Base-by-base conservation (phyloP, 2,797 vertebrate species). In the Ataeniobius toweri region DNA sequence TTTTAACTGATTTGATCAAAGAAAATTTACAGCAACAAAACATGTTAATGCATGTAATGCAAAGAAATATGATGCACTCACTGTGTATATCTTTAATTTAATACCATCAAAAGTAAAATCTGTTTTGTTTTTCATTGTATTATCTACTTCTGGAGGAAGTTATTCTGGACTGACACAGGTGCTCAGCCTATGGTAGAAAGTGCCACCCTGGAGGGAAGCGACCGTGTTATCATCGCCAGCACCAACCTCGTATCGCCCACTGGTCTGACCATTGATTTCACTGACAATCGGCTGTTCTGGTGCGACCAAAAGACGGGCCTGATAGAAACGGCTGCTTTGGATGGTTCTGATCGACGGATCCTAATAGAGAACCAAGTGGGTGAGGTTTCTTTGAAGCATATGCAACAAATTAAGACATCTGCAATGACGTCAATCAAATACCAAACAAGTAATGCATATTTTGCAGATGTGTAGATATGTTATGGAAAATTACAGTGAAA, bases 81-180 rank as follows among this genome's bases (percentile, higher is more conserved):
- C 20, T 41, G 10, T 67, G 36, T 18, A 51, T 31, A 6, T n/a
- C 24, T 53, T 28, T 48, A 51, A 20, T 3, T 22, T 3, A 50
- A 31, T 12, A 9, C 13, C 9, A 55, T 26, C 16, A 28, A 28
- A 76, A 3, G 36, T 24, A 5, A 44, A 20, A 41, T 24, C 22
- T 20, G 31, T 53, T 14, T 56, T 36, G 7, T 79, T 0, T 18
- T 68, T 73, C 24, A 39, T 6, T 31, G n/a, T 48, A 18, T 74
- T 7, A 46, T 48, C 58, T 61, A n/a, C 91, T 90, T 91, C 90
- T 94, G 86, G 93, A 99, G 98, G 96, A 97, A 91, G 94, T 90
- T 99, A 86, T 99, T 98, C 94, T 99, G 98, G 98, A 98, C 97
- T 3, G 96, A 98, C 79, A 88, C 94, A 51, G 97, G 97, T 26